These are phyloP conservation scores for Magallana angulata DNA, from an alignment of 1,140 invertebrate species.

Conservation along the genomic window DNA sequence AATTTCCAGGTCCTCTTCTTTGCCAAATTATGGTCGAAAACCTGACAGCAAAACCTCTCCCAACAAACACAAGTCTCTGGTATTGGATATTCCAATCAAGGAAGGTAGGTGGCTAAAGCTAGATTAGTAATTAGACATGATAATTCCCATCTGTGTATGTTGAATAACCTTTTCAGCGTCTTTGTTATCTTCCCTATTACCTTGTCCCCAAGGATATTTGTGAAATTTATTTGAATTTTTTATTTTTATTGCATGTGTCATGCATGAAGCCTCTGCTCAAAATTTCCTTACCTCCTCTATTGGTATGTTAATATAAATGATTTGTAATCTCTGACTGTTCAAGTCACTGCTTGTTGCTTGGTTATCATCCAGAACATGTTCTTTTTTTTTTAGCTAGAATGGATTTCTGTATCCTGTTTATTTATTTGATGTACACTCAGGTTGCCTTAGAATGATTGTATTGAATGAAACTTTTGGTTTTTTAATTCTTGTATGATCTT, in stretches of 20 bases:
- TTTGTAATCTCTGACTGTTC: background rate
- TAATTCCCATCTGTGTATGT: too few relatives aligned
- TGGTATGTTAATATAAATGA: background rate
- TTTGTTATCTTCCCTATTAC: too few relatives aligned
- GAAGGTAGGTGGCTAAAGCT: conserved; percentile 52
- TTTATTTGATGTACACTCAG: background rate
- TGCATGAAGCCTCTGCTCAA: background rate
- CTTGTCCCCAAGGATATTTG: background rate
- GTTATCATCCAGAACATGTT: background rate
- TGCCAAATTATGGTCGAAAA: conserved; percentile 73
- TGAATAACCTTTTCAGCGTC: too few relatives aligned
- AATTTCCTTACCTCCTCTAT: background rate
- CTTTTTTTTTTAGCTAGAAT: background rate
- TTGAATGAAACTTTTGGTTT: background rate
- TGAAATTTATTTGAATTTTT: too few relatives aligned
- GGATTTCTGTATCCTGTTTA: background rate
- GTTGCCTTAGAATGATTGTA: background rate
- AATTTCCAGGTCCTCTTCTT: conserved; percentile 70
- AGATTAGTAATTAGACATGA: background rate
- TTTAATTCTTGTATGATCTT: too few relatives aligned
- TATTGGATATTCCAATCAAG: conserved; percentile 54
- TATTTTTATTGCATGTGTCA: background rate
- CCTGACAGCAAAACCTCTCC: conserved; percentile 53
- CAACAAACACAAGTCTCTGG: conserved; percentile 57
- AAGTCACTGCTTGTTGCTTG: conserved; percentile 1